Evolutionary conservation across 2,797 vertebrate species (phyloP).

Genomic region (Liparis tanakae): DNA sequence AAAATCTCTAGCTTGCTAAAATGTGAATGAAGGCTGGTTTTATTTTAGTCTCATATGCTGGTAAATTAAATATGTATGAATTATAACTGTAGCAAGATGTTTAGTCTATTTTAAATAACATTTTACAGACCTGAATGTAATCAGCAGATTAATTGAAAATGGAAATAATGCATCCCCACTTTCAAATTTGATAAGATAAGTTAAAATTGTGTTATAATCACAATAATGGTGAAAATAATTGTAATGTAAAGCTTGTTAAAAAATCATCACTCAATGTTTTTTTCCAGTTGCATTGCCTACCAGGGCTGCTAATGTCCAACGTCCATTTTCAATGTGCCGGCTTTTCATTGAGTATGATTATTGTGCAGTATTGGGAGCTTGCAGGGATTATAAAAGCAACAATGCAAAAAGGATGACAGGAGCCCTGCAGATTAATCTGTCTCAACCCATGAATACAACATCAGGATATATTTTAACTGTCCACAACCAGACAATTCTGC

Average conservation of each 20-base stretch:
- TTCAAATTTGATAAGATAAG: neutral
- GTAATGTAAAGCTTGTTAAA: neutral
- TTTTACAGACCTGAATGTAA: neutral
- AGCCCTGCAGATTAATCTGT: slow-evolving; percentile 41
- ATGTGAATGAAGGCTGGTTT: neutral
- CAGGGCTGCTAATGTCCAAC: neutral
- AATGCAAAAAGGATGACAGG: slow-evolving; percentile 24
- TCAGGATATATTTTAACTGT: slow-evolving; percentile 29
- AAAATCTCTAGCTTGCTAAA: neutral
- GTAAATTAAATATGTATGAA: neutral
- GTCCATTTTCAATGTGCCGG: slow-evolving; percentile 10
- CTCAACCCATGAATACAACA: slow-evolving; percentile 27
- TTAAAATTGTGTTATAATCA: neutral
- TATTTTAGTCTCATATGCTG: neutral
- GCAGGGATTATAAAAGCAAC: slow-evolving; percentile 42
- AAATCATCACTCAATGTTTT: neutral
- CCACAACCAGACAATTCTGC: slow-evolving; percentile 23
- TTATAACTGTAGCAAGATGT: neutral
- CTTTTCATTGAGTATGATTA: slow-evolving; percentile 9
- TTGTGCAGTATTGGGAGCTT: slow-evolving; percentile 26
- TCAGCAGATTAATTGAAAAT: neutral
- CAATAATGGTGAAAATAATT: slow-evolving; percentile 2
- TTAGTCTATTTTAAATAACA: neutral
- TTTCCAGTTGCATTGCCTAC: neutral
- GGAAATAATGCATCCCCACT: neutral